Conservation (phyloP, 2,888 invertebrate genomes). For the Odontocolon sp. region DNA sequence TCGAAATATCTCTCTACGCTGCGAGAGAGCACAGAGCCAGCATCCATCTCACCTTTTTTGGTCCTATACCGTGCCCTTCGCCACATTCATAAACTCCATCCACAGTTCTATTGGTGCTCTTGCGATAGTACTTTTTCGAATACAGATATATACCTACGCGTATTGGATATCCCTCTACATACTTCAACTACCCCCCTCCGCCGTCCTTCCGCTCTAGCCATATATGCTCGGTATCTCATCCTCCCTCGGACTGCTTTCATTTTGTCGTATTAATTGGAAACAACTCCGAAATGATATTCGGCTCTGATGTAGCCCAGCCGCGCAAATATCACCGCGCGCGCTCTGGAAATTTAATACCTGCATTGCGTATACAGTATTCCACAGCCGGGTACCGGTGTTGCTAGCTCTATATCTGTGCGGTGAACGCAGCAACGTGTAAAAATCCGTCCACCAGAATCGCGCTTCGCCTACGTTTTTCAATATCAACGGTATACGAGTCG, state of each 20-base stretch:
- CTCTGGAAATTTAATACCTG: conserved; percentile 66
- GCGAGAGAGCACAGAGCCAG: conserved; percentile 63
- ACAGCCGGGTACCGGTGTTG: neutral
- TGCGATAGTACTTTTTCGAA: conserved; percentile 14
- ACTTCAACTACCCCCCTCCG: conserved; percentile 16
- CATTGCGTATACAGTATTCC: conserved; percentile 28
- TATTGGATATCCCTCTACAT: conserved; percentile 28
- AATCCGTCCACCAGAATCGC: conserved; percentile 52
- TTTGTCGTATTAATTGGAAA: conserved; percentile 72
- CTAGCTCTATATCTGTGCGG: conserved; percentile 30
- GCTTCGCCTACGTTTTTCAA: conserved; percentile 60
- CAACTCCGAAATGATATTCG: conserved; percentile 71
- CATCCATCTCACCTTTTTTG: conserved; percentile 10
- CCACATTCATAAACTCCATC: conserved; percentile 20
- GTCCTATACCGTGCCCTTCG: conserved; percentile 31
- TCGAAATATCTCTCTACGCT: conserved; percentile 22
- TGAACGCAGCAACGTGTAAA: conserved; percentile 59
- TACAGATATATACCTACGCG: conserved; percentile 15
- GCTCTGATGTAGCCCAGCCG: conserved; percentile 65
- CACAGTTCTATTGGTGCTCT: conserved; percentile 14
- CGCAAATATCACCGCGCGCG: conserved; percentile 64
- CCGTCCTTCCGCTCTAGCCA: conserved; percentile 50
- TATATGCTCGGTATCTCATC: conserved; percentile 45
- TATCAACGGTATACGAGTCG: conserved; percentile 54
- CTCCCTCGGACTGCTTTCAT: conserved; percentile 65